Evolutionary conservation across 2,888 invertebrate genomes (phyloP).

Genomic region (Drosophila mercatorum): DNA sequence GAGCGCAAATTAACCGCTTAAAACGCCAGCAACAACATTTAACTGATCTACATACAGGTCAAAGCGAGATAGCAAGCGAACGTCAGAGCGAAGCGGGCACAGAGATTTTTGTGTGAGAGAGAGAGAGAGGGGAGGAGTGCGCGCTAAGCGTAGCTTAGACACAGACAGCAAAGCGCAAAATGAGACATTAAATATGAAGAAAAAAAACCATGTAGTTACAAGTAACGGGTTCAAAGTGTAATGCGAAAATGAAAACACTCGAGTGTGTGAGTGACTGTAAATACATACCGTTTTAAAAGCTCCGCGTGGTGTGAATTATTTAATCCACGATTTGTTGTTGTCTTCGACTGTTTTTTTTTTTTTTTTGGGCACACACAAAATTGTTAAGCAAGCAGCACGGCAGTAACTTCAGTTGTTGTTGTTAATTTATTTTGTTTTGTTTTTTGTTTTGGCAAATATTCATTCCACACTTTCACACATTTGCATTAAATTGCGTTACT

Average conservation of each 20-base stretch:
- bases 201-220: not conserved
- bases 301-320: slow-evolving; percentile 44
- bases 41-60: slow-evolving; percentile 34
- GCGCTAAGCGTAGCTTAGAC: slow-evolving; percentile 52
- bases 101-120: not conserved
- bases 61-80: slow-evolving; percentile 33
- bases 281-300: slow-evolving; percentile 67
- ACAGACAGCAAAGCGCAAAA: slow-evolving; percentile 21
- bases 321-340: slow-evolving; percentile 23
- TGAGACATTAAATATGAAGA: slow-evolving; percentile 21
- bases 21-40: slow-evolving; percentile 22
- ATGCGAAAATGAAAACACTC: slow-evolving; percentile 35
- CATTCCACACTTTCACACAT: slow-evolving; percentile 73
- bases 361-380: slow-evolving; percentile 25
- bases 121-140: slow-evolving; percentile 9
- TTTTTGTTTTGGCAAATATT: slow-evolving; percentile 44
- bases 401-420: slow-evolving; percentile 27
- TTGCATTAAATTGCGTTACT: slow-evolving; percentile 69
- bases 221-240: slow-evolving; percentile 59
- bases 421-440: slow-evolving; percentile 3
- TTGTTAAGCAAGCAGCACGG: slow-evolving; percentile 36
- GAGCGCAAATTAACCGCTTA: slow-evolving; percentile 60
- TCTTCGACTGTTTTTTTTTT: slow-evolving; percentile 26
- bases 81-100: slow-evolving; percentile 1
- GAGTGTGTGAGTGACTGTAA: slow-evolving; percentile 31